A percentile compares a stretch with the other conserved stretches of the same genome.
Evolutionary conservation across 2,888 invertebrate genomes (phyloP).

Genomic region (Plagiodera versicolora): DNA sequence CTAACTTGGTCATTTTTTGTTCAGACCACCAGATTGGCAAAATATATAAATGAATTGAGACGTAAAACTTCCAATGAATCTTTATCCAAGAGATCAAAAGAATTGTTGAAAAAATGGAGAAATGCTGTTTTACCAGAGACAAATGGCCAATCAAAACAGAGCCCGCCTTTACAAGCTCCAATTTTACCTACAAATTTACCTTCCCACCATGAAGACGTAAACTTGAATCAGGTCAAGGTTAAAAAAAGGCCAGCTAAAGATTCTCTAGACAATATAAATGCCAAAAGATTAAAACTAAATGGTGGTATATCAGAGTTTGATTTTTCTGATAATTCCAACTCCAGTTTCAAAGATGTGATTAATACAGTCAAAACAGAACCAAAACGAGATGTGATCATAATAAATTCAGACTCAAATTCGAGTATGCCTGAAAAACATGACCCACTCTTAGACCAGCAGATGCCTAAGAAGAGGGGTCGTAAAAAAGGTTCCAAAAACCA

Average conservation of each 20-base stretch:
- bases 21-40: slow-evolving; percentile 91
- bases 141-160: slow-evolving; percentile 50
- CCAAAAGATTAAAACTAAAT: slow-evolving; percentile 55
- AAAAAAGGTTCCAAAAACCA: slow-evolving; percentile 64
- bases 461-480: slow-evolving; percentile 61
- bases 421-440: slow-evolving; percentile 57
- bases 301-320: slow-evolving; percentile 54
- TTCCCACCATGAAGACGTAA: slow-evolving; percentile 41
- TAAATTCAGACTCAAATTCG: slow-evolving; percentile 57
- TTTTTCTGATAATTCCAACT: slow-evolving; percentile 54
- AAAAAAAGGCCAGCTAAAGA: slow-evolving; percentile 40
- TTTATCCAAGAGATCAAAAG: slow-evolving; percentile 87
- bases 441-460: slow-evolving; percentile 48
- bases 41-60: slow-evolving; percentile 89
- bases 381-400: slow-evolving; percentile 44
- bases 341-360: slow-evolving; percentile 52
- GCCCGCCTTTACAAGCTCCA: slow-evolving; percentile 33
- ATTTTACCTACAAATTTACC: slow-evolving; percentile 20
- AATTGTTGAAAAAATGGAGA: slow-evolving; percentile 90
- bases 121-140: slow-evolving; percentile 73
- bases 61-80: slow-evolving; percentile 82
- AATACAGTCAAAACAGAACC: slow-evolving; percentile 31
- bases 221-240: slow-evolving; percentile 35
- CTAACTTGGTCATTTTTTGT: slow-evolving; percentile 13
- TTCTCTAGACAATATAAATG: slow-evolving; percentile 29